These are phyloP conservation scores for Osmerus mordax DNA, from an alignment of 2,113 vertebrate species.

Conservation along the genomic window DNA sequence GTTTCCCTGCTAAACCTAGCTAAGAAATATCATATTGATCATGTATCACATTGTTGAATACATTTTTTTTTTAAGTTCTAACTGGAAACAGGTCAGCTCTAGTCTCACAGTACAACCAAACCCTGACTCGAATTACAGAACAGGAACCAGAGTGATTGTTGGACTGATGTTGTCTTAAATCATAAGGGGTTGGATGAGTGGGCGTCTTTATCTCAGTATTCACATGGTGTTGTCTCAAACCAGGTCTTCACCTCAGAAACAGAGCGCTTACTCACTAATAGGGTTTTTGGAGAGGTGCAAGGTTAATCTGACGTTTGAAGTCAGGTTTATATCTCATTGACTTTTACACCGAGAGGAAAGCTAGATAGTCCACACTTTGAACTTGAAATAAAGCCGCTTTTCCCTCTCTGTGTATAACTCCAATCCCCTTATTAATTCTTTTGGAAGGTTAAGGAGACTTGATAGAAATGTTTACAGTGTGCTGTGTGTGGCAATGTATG, in stretches of 20 bases:
- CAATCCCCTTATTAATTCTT: conserved; percentile 40
- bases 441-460: conserved; percentile 51
- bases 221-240: conserved; percentile 9
- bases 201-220: neutral
- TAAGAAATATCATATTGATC: too few species aligned
- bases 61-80: too few species aligned
- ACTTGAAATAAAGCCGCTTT: conserved; percentile 45
- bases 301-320: conserved; percentile 65
- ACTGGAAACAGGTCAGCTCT: too few species aligned
- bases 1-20: too few species aligned
- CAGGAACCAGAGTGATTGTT: too few species aligned
- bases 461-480: conserved; percentile 26
- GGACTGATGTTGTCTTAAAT: too few species aligned
- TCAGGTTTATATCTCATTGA: conserved; percentile 54
- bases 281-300: conserved; percentile 36
- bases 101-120: too few species aligned
- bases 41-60: too few species aligned
- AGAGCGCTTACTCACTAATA: conserved; percentile 43
- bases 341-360: conserved; percentile 21
- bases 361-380: conserved; percentile 44
- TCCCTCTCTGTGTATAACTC: conserved; percentile 16
- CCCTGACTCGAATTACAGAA: neutral
- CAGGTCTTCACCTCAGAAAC: conserved; percentile 19
- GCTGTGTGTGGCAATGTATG: neutral
- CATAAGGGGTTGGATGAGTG: neutral